Base-by-base conservation (phyloP, 2,797 vertebrate species). In the Chiroxiphia lanceolata region DNA sequence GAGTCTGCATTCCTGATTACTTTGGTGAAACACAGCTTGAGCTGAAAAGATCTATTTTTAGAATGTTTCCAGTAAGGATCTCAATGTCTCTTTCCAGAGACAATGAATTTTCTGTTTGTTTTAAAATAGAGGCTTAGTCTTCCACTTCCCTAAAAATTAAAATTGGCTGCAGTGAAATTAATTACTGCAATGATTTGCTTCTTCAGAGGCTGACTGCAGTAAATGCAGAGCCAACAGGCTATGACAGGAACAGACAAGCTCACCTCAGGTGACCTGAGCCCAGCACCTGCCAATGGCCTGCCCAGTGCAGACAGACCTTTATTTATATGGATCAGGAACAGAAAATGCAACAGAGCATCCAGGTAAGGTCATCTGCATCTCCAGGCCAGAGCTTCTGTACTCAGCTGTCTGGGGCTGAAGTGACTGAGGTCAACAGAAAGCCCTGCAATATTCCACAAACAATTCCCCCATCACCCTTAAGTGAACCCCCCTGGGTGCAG, bases 21-120 rank as follows among this genome's bases (percentile, higher is more conserved):
- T 82, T n/a, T 21, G 65, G 80, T 36, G 31, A 63, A 94, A 95
- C 33, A 82, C 15, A 89, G 76, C 29, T 82, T 15, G 12, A 83
- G 71, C n/a, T 77, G 50, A 91, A 94, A 84, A 93, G 17, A 27
- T 65, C 64, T 89, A 57, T 82, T 94, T 96, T 97, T 89, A 95
- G 83, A 69, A 74, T 13, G 15, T 38, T 90, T 94, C 83, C 91
- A 87, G 59, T 45, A 84, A 93, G 16, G 29, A 83, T 50, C 48
- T 10, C 6, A 10, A 51, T 3, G 10, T 44, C 1, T 67, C 77
- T 72, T 84, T 84, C 87, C 75, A 56, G 59, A 91, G 67, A 94
- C 94, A 94, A 82, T 67, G 86, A 70, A 33, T 56, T 89, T 93
- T 90, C 86, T 93, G 60, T 94, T 83, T 89, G 57, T 86, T 88